These are phyloP conservation scores for Prunella himalayana DNA, from an alignment of 2,113 vertebrate genomes.

Conservation along the genomic window DNA sequence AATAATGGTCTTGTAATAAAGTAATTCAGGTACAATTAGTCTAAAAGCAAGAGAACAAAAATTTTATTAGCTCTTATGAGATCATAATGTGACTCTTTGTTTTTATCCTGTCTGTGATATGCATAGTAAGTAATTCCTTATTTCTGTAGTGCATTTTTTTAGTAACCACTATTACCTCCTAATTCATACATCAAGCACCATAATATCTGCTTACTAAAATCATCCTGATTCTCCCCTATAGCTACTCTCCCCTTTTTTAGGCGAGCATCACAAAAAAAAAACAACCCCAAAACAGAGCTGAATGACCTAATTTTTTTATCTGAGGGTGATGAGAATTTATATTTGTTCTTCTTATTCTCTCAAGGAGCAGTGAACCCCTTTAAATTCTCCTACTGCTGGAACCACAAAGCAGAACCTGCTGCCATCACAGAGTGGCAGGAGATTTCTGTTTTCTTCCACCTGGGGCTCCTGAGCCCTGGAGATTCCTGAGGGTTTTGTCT, in stretches of 20 bases:
- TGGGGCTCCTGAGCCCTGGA: neutral
- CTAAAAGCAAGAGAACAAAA: neutral
- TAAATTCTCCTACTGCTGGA: neutral
- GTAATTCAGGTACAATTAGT: neutral
- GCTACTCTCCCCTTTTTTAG: neutral
- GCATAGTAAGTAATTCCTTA: neutral
- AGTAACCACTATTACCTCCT: neutral
- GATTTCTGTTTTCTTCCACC: neutral
- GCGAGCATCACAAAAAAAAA: neutral
- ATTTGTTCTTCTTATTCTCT: neutral
- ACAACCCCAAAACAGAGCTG: neutral
- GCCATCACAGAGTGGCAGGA: neutral
- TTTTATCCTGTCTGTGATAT: neutral
- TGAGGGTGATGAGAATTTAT: neutral
- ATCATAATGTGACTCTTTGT: neutral
- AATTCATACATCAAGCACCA: neutral
- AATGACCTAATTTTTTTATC: neutral
- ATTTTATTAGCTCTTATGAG: neutral
- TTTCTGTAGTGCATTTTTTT: neutral
- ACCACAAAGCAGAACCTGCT: neutral
- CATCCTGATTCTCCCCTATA: neutral
- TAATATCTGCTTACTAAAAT: neutral
- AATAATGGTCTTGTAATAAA: neutral
- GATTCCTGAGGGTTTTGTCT: neutral
- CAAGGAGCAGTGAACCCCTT: neutral